Base-by-base conservation (phyloP, 2,888 invertebrate genomes). In the Ennomos fuscantarius region DNA sequence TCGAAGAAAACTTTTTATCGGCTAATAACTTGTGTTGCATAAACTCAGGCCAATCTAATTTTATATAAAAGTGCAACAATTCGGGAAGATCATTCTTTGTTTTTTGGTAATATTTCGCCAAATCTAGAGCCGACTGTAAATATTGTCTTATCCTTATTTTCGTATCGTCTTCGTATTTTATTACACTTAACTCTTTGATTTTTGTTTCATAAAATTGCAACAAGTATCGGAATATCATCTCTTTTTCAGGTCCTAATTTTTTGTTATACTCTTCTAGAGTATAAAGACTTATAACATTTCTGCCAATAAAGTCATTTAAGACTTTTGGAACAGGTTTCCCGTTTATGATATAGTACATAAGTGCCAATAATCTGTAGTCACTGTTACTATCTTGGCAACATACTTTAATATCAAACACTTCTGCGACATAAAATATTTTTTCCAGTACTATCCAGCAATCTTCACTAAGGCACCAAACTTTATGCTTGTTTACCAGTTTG, bases 381-480 rank as follows among this genome's bases (percentile, higher is more conserved):
- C 49, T 55, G 15, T 65, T 61, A 48, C 55, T 62, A 12, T 53
- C 55, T 44, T 56, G 59, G 42, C 54, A 42, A 1, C 45, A 43
- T 11, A 52, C 50, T 13, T 31, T 45, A 24, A 3, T 24, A 49
- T 63, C 71, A 58, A 83, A 86, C 32, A 82, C 70, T 9, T 75
- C 71, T 49, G 82, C 47, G 55, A 78, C 84, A 51, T 76, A 60
- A 33, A 86, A 68, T 45, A 87, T 59, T 65, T 81, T 83, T 65
- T 82, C 72, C 39, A 83, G 76, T 5, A 70, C 70, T 13, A 53
- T 55, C 86, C 86, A 87, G 55, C 81, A 84, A n/a, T 68, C 63
- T 33, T 76, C 71, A 35, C 79, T 69, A 54, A 85, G 80, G 42
- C 75, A 66, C 47, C 75, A 82, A 34, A 82, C 65, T 59, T 81